Evolutionary conservation across 1,140 invertebrate species (phyloP), one percentile per base, ranked within the genome.

Genomic region (Bombus terrestris): DNA sequence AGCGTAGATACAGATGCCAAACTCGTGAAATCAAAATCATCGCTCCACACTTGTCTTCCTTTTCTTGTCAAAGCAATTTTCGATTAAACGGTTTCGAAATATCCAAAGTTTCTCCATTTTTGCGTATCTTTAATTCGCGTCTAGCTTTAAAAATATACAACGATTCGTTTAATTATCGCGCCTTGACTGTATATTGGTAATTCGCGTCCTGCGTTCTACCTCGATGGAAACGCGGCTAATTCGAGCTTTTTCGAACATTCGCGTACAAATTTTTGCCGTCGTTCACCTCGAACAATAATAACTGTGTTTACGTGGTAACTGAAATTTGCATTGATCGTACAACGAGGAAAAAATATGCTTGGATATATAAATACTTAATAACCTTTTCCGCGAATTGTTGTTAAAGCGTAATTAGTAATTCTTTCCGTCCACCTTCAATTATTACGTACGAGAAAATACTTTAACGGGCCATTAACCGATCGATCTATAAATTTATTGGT

Each of bases 181-280:
- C 0, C 64, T 35, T 35, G 3, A 0, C 10, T 1, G 1, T 39
- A 28, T 28, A 37, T 12, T 0, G 68, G 0, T 13, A 28, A 28
- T 39, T 28, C 12, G 68, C 10, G 37, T 35, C 3, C 25, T 28
- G 39, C 25, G 10, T 39, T 39, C 18, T 28, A 25, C 22, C 13
- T 71, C 3, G 15, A 66, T 35, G 32, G 32, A n/a, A n/a, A 8
- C 9, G 22, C 10, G 68, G 22, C 3, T 4, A 69, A 39, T 18
- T 18, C n/a, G 1, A 69, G 68, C 35, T 12, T 9, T 25, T 18
- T 1, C 22, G 35, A 39, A 28, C 22, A 3, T 18, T 68, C 9
- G 18, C 15, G 9, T 12, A 25, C 3, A 32, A 69, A 69, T 39
- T n/a, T 41, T 25, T 25, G 0, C 15, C 13, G 10, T n/a, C 13